Conservation (phyloP, 2,113 vertebrate genomes). For the Rhodinocichla rosea region DNA sequence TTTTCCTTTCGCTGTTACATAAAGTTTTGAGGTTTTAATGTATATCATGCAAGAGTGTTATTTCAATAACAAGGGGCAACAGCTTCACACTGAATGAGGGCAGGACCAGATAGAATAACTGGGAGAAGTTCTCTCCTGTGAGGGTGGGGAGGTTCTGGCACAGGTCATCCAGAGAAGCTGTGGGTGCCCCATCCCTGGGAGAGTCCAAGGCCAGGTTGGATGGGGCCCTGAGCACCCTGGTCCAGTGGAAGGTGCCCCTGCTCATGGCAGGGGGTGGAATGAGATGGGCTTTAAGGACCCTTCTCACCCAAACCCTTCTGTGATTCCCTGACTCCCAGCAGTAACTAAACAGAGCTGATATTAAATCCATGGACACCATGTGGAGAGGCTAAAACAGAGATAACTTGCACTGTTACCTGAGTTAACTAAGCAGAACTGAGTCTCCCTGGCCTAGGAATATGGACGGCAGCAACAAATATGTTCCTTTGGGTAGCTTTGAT, state of each 20-base stretch:
- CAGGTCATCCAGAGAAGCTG: background rate
- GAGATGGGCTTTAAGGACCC: background rate
- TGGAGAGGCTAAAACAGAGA: background rate
- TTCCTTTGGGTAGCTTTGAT: background rate
- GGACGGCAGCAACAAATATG: rapidly evolving
- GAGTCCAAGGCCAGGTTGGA: background rate
- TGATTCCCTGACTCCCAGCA: background rate
- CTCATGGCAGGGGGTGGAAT: background rate
- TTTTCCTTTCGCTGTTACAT: background rate
- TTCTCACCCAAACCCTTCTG: background rate
- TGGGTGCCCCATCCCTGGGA: background rate
- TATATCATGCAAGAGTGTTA: background rate
- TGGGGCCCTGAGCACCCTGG: background rate
- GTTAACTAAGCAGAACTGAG: background rate
- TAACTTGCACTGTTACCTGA: background rate
- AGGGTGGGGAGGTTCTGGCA: background rate
- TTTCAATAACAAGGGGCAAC: background rate
- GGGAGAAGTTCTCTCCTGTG: background rate
- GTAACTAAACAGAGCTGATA: background rate
- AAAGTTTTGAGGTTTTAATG: background rate
- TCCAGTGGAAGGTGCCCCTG: background rate
- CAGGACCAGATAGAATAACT: background rate
- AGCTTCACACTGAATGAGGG: background rate
- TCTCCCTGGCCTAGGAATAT: background rate
- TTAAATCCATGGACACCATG: background rate